Conservation (phyloP, 2,113 vertebrate genomes). For the Paedocypris sp. region DNA sequence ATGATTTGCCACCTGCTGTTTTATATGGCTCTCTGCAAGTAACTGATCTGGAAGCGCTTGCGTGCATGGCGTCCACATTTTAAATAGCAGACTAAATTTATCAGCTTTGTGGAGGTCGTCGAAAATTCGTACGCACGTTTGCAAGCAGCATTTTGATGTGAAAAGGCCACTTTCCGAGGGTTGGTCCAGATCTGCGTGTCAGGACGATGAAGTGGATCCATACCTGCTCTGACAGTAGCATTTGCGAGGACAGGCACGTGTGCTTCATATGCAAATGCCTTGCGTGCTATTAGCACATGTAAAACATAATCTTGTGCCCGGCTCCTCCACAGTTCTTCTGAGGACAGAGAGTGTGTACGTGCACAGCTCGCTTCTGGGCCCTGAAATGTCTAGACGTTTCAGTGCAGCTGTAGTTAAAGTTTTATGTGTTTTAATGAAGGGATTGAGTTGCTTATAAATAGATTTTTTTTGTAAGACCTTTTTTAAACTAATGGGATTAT, state of each 20-base stretch:
- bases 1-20: conserved; percentile 73
- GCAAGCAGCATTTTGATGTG: conserved; percentile 5
- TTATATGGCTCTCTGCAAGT: conserved; percentile 64
- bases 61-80: conserved; percentile 57
- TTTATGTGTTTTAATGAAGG: too few relatives aligned
- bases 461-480: too few relatives aligned
- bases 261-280: conserved; percentile 7
- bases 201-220: not conserved
- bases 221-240: not conserved
- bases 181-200: not conserved
- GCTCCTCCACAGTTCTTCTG: not conserved
- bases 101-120: conserved; percentile 59
- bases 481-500: too few relatives aligned
- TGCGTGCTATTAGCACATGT: conserved; percentile 2
- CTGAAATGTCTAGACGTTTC: too few relatives aligned
- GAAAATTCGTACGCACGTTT: conserved; percentile 40
- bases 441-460: too few relatives aligned
- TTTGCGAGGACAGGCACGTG: not conserved
- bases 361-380: too few relatives aligned
- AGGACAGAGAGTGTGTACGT: too few relatives aligned
- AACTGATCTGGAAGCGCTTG: conserved; percentile 67
- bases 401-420: too few relatives aligned
- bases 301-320: not conserved
- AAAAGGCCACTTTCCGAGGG: not conserved
- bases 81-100: conserved; percentile 71